Base-by-base conservation (phyloP, 2,113 vertebrate species). In the Trogon surrucura region DNA sequence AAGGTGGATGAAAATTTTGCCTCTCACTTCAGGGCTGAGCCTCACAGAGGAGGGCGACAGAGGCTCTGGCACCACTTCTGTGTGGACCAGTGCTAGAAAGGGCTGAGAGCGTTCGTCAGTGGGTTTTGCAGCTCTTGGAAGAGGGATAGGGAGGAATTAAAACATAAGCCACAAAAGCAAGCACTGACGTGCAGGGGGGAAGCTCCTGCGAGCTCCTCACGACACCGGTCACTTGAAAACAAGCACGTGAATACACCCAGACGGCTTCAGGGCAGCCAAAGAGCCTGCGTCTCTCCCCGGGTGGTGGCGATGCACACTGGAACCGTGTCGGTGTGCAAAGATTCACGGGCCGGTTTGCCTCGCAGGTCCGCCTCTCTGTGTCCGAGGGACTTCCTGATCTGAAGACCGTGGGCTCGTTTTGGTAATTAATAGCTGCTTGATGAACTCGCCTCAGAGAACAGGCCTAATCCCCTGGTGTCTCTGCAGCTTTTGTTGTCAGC, bases 261-360 rank as follows among this genome's bases (percentile, higher is more conserved):
- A 4, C 7, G 50, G 14, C 10, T 17, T 14, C 32, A 9, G 22
- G 2, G 13, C 29, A 45, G 36, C 29, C 60, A 26, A n/a, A 6
- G 0, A 22, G 47, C 20, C 44, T 13, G 13, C 50, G 62, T 44
- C 44, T 50, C 23, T 56, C 44, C 8, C 1, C 6, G n/a, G 29
- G 73, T 7, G 22, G 13, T 1, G 65, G 53, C 1, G 4, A 5
- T 22, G 36, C 0, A 1, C 13, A 15, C 58, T 18, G 41, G 29
- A 73, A 16, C 53, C 1, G 0, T 27, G 22, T 26, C 16, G 10
- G 10, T 8, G 47, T 29, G 11, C 16, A 5, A 14, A 48, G 61
- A 38, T 72, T 64, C 22, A 25, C 27, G 16, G 22, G 45, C 27
- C 1, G 2, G 12, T 70, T 77, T 83, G 25, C 41, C 41, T 56